Percentiles rank a stretch among this genome's conserved stretches.
Conservation (phyloP, 37 sponge, comb jelly and placozoan genomes). For the Cliona cf. orientalis region DNA sequence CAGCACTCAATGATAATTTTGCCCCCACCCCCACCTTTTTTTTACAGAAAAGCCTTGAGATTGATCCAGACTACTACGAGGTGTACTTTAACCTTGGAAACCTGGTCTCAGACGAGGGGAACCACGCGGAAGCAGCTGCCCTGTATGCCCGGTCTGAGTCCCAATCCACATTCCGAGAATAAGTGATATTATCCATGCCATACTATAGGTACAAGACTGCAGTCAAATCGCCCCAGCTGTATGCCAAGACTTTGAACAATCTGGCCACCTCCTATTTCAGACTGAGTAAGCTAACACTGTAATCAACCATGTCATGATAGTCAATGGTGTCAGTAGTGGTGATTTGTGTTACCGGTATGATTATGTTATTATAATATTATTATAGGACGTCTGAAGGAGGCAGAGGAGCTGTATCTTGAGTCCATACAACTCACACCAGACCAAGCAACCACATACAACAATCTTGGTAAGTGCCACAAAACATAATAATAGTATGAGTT, state of each 20-base stretch:
- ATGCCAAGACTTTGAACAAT: constrained; percentile 85
- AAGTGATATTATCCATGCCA: no score
- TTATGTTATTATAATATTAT: background rate
- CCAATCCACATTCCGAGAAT: background rate
- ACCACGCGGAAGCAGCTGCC: constrained; percentile 46
- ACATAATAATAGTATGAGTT: background rate
- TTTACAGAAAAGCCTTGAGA: constrained; percentile 58
- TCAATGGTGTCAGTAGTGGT: no score
- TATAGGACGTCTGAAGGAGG: constrained; percentile 47
- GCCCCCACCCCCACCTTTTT: no score
- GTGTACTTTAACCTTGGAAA: constrained; percentile 90
- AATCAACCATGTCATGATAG: no score
- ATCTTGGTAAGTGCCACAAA: constrained; percentile 52
- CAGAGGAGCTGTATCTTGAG: constrained; percentile 70
- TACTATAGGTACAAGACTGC: no score
- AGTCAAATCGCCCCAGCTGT: constrained; percentile 50
- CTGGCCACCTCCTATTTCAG: constrained; percentile 84
- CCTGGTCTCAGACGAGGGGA: constrained; percentile 70
- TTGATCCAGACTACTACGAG: constrained; percentile 85
- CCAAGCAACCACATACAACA: constrained; percentile 79
- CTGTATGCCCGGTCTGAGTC: constrained; percentile 14
- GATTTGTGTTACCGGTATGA: no score
- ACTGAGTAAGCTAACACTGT: constrained; percentile 41
- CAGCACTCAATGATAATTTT: no score
- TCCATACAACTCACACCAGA: constrained; percentile 62